Conservation (phyloP, 2,888 invertebrate species). For the Leptinotarsa haldemani region DNA sequence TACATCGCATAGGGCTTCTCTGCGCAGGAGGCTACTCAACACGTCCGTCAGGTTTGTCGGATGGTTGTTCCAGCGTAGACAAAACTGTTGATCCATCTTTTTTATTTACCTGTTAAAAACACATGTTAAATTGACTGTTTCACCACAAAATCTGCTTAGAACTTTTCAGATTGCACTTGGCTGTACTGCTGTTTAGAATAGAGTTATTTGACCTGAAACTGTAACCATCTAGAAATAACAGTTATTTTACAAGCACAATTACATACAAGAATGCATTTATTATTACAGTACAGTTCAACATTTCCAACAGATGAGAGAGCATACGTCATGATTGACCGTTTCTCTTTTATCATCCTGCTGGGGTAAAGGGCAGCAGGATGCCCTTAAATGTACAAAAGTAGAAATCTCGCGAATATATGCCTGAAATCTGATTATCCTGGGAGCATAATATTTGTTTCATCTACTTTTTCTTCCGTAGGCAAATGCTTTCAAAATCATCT, state of each 20-base stretch:
- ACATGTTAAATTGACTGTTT: conserved; percentile 41
- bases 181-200: conserved; percentile 58
- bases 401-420: conserved; percentile 31
- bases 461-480: neutral
- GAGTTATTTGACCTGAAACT: conserved; percentile 67
- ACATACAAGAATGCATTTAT: conserved; percentile 57
- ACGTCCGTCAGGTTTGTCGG: conserved; percentile 92
- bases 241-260: conserved; percentile 61
- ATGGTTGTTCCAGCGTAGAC: conserved; percentile 95
- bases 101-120: conserved; percentile 49
- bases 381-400: conserved; percentile 59
- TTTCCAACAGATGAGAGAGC: conserved; percentile 46
- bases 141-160: conserved; percentile 33
- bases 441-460: neutral
- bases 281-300: conserved; percentile 46
- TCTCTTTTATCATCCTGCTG: conserved; percentile 31
- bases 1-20: conserved; percentile 92
- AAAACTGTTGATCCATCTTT: conserved; percentile 83
- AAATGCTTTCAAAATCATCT: neutral
- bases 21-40: conserved; percentile 85
- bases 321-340: conserved; percentile 44
- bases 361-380: conserved; percentile 50
- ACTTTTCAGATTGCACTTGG: conserved; percentile 38
- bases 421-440: neutral
- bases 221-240: conserved; percentile 66